Percentiles rank a stretch among this genome's conserved stretches.
phyloP scores from a whole-genome alignment of 1,140 invertebrate genomes.

The Drosophila sp. region DNA sequence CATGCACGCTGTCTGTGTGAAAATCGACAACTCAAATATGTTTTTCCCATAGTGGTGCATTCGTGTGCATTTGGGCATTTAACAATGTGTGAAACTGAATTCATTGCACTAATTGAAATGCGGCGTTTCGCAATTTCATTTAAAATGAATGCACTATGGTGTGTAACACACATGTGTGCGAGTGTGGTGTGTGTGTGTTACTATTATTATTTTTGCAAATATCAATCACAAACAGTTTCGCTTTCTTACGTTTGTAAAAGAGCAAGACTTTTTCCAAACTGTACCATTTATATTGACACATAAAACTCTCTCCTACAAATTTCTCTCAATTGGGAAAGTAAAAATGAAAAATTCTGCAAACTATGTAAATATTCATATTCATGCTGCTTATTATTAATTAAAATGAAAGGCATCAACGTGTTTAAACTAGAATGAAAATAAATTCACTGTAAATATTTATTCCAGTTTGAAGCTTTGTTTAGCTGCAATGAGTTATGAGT shows the following conservation, averaged over 20 bases:
- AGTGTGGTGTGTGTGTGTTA: background rate
- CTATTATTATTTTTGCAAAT: conserved; percentile 13
- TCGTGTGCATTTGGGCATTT: conserved; percentile 66
- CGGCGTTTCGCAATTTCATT: conserved; percentile 51
- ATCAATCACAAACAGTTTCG: background rate
- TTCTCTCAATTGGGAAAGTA: background rate
- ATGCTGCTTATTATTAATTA: no score
- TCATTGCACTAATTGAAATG: conserved; percentile 71
- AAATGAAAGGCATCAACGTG: no score
- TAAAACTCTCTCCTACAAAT: background rate
- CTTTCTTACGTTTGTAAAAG: background rate
- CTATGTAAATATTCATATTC: conserved; percentile 1
- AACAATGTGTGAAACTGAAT: conserved; percentile 74
- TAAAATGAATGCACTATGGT: conserved; percentile 7
- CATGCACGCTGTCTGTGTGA: background rate
- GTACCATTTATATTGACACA: background rate
- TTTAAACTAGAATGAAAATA: no score
- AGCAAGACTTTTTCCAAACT: background rate
- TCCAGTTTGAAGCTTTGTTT: conserved; percentile 48
- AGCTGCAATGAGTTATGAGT: conserved; percentile 23
- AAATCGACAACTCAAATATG: conserved; percentile 18
- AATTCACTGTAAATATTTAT: no score
- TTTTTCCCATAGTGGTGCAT: conserved; percentile 40
- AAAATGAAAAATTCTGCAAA: no score
- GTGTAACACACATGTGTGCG: background rate